Percentiles rank a stretch among this genome's conserved stretches.
Conservation (phyloP, 1,140 invertebrate genomes). For the Caenorhabditis latens region DNA sequence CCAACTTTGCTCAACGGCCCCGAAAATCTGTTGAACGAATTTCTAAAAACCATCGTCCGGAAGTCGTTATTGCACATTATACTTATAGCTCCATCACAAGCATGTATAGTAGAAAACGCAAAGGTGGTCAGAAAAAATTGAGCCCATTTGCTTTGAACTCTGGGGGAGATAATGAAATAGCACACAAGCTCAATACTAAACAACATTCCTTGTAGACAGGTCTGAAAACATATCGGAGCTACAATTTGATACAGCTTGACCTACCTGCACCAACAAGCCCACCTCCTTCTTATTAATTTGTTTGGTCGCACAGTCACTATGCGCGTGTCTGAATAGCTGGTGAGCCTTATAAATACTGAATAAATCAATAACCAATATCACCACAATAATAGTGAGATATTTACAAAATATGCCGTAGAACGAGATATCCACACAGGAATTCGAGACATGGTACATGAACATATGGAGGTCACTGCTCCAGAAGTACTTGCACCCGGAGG, state of each 20-base stretch:
- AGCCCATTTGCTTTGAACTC: slow-evolving; percentile 2
- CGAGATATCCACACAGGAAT: slow-evolving; percentile 1
- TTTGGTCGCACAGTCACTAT: not conserved
- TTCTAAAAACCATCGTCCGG: not conserved
- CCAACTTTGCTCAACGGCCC: not conserved
- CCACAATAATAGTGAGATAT: slow-evolving; percentile 4
- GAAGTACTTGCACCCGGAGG: not conserved
- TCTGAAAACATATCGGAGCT: not conserved
- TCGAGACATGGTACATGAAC: slow-evolving; percentile 29
- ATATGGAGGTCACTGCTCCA: slow-evolving; percentile 32
- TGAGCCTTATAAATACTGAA: slow-evolving; percentile 20
- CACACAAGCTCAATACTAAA: slow-evolving; percentile 15
- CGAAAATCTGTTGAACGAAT: not conserved
- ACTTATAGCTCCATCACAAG: slow-evolving; percentile 12
- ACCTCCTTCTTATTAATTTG: slow-evolving; percentile 11
- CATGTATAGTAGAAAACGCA: slow-evolving; percentile 5
- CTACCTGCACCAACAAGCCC: slow-evolving; percentile 1
- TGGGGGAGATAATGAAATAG: slow-evolving; percentile 1
- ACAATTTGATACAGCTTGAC: not conserved
- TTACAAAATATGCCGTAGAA: slow-evolving; percentile 24
- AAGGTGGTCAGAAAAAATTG: slow-evolving; percentile 30
- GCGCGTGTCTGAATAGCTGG: not conserved
- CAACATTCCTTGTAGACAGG: slow-evolving; percentile 5
- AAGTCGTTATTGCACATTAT: slow-evolving; percentile 3
- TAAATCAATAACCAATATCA: not conserved